Conservation (phyloP, 2,888 invertebrate species). For the Megamerina dolium region DNA sequence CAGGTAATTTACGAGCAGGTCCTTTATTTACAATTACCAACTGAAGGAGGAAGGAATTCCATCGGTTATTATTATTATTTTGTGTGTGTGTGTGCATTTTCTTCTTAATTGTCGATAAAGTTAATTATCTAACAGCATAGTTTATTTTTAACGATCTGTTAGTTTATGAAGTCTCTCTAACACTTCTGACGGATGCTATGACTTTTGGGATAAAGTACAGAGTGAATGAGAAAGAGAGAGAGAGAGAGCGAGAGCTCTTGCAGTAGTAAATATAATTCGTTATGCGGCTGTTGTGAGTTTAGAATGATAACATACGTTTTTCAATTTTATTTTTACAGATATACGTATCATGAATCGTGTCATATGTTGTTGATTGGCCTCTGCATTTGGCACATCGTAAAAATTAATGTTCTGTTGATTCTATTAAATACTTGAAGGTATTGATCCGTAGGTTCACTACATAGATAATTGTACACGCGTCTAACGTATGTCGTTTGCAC, state of each 20-base stretch:
- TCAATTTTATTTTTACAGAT: too few species aligned
- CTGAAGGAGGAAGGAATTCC: not conserved
- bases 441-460: too few species aligned
- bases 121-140: slow-evolving; percentile 28
- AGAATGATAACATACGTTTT: slow-evolving; percentile 8
- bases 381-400: slow-evolving; percentile 16
- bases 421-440: too few species aligned
- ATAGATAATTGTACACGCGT: too few species aligned
- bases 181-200: slow-evolving; percentile 26
- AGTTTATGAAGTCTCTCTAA: slow-evolving; percentile 38
- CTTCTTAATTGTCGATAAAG: slow-evolving; percentile 24
- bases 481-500: slow-evolving; percentile 1
- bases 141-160: slow-evolving; percentile 35
- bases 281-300: slow-evolving; percentile 20
- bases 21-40: not conserved
- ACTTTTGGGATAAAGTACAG: too few species aligned
- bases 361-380: too few species aligned
- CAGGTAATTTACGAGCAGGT: slow-evolving; percentile 30
- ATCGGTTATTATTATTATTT: too few species aligned
- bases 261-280: slow-evolving; percentile 15
- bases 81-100: not conserved
- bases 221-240: too few species aligned
- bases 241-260: too few species aligned
- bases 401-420: slow-evolving; percentile 9
- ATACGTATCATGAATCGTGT: too few species aligned